Evolutionary conservation across 2,113 vertebrate species (phyloP).

Genomic region (Bucco capensis): DNA sequence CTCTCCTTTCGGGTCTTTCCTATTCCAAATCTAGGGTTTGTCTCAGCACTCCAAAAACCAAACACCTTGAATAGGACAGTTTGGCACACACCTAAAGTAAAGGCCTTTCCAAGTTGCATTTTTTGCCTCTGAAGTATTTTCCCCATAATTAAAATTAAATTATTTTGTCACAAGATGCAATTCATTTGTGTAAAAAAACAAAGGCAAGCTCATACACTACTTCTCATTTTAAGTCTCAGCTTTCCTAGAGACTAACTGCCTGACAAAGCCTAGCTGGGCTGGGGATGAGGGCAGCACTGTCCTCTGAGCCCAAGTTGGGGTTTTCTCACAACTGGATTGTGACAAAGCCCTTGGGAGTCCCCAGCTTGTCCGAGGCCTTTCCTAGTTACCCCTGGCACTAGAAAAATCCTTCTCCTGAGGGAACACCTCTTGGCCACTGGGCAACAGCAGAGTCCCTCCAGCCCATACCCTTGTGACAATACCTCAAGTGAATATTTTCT

Average conservation of each 20-base stretch:
- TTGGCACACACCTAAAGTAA: background rate
- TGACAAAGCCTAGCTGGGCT: background rate
- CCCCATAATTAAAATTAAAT: conserved; percentile 15
- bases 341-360: background rate
- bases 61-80: background rate
- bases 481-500: background rate
- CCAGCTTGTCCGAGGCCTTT: background rate
- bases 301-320: background rate
- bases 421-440: background rate
- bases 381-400: background rate
- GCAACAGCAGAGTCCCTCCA: background rate
- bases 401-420: background rate
- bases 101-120: background rate
- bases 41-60: background rate
- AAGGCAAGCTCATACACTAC: background rate
- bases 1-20: background rate
- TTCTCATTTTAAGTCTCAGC: background rate
- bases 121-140: conserved; percentile 30
- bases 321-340: background rate
- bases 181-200: background rate
- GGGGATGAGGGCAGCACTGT: background rate
- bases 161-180: conserved; percentile 39
- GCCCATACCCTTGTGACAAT: background rate
- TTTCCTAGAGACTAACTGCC: background rate
- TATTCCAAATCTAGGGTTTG: background rate